A percentile compares a stretch with the other conserved stretches of the same genome.
phyloP scores from a whole-genome alignment of 2,797 vertebrate species.

The Mus minutoides region DNA sequence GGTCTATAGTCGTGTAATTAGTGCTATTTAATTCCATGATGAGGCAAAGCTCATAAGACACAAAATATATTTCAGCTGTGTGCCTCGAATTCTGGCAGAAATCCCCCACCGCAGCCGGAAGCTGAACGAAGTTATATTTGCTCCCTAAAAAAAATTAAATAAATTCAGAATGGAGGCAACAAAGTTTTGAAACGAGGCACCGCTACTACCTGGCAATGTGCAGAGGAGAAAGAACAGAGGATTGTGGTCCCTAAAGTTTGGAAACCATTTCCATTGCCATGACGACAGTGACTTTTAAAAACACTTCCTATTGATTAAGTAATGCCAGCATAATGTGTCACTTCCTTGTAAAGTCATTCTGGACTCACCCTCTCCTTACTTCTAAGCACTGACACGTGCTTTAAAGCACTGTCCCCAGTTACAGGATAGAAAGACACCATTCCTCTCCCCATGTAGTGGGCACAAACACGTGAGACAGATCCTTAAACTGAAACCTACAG shows the following conservation, averaged over 20 bases:
- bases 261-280: conserved; percentile 51
- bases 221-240: not conserved
- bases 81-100: conserved; percentile 73
- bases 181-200: conserved; percentile 50
- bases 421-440: not conserved
- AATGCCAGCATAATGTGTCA: not conserved
- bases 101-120: conserved; percentile 70
- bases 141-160: conserved; percentile 45
- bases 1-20: conserved; percentile 81
- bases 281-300: not conserved
- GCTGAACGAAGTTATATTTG: conserved; percentile 67
- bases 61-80: conserved; percentile 78
- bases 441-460: not conserved
- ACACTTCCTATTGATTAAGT: not conserved
- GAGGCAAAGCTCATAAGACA: conserved; percentile 80
- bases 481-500: not conserved
- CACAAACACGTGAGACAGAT: not conserved
- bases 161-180: conserved; percentile 5
- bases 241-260: conserved; percentile 20
- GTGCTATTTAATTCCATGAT: conserved; percentile 73
- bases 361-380: not conserved
- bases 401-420: not conserved
- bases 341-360: not conserved
- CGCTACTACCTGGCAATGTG: conserved; percentile 52
- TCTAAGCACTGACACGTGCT: not conserved